A percentile compares a stretch with the other conserved stretches of the same genome.
phyloP scores from a whole-genome alignment of 2,113 vertebrate species.

The Mesoclemmys tuberculata region DNA sequence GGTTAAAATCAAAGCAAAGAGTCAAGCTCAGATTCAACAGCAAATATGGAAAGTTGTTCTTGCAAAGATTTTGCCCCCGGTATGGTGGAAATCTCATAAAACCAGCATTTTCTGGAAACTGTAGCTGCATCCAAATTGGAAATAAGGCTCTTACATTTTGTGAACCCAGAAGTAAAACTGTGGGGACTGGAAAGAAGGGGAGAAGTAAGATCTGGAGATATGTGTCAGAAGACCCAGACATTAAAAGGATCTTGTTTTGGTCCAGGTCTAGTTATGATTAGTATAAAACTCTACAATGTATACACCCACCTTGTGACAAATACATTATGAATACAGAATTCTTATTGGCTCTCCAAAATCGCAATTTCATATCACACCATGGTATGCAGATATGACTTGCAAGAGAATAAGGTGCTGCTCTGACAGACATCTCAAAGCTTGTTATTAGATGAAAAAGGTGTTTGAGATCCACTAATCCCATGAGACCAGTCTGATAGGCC shows the following conservation, averaged over 20 bases:
- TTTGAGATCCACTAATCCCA: not conserved
- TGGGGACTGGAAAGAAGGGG: not conserved
- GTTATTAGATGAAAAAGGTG: fast-evolving
- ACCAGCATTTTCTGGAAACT: not conserved
- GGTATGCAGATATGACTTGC: not conserved
- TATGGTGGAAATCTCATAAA: not conserved
- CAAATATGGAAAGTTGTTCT: not conserved
- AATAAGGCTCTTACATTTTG: not conserved
- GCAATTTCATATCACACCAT: not conserved
- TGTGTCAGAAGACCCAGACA: not conserved
- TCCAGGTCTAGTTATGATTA: not conserved
- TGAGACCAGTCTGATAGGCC: not conserved
- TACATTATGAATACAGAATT: not conserved
- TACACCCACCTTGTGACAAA: not conserved
- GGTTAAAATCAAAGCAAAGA: not conserved
- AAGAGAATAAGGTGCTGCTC: not conserved
- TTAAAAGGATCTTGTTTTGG: not conserved
- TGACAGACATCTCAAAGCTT: fast-evolving
- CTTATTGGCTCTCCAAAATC: not conserved
- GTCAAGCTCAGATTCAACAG: not conserved
- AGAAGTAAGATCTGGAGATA: not conserved
- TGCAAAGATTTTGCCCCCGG: not conserved
- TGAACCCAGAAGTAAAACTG: not conserved
- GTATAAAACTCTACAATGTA: not conserved
- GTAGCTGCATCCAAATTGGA: not conserved